Percentiles rank a stretch among this genome's conserved stretches.
Conservation (phyloP, 2,113 vertebrate genomes). For the Dunckerocampus dactyliophorus region DNA sequence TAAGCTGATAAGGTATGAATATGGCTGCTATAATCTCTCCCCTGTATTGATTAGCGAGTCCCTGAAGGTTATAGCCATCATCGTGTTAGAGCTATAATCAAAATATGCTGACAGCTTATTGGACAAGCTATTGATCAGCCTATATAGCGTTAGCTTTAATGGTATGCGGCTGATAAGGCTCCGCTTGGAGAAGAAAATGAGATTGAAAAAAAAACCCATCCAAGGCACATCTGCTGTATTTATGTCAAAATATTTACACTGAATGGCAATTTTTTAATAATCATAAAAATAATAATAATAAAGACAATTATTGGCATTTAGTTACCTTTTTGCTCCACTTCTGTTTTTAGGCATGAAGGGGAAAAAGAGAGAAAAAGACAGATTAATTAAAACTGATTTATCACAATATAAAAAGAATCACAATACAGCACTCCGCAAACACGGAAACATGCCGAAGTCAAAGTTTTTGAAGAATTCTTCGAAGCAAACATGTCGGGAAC, state of each 20-base stretch:
- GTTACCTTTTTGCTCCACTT: constrained; percentile 99
- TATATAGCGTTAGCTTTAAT: constrained; percentile 58
- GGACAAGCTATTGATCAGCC: constrained; percentile 68
- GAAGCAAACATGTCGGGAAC: too few relatives aligned
- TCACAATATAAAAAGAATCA: too few relatives aligned
- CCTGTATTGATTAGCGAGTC: constrained; percentile 52
- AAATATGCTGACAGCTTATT: constrained; percentile 71
- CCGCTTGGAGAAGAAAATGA: constrained; percentile 35
- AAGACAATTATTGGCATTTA: constrained; percentile 81
- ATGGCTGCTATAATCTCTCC: constrained; percentile 42
- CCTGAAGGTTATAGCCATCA: constrained; percentile 67
- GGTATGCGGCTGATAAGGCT: constrained; percentile 59
- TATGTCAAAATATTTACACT: background rate
- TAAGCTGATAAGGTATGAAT: constrained; percentile 53
- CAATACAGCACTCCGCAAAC: too few relatives aligned
- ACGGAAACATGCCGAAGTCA: too few relatives aligned
- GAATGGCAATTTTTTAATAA: background rate
- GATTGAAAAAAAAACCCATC: background rate
- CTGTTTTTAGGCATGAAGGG: constrained; percentile 85
- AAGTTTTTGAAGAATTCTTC: too few relatives aligned
- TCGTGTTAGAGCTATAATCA: constrained; percentile 68
- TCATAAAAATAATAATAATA: constrained; percentile 33
- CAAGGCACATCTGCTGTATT: background rate
- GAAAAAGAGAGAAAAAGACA: constrained; percentile 81
- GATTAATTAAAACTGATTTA: constrained; percentile 20